Base-by-base conservation (phyloP, 2,888 invertebrate species). In the Ptilodon capucinus region DNA sequence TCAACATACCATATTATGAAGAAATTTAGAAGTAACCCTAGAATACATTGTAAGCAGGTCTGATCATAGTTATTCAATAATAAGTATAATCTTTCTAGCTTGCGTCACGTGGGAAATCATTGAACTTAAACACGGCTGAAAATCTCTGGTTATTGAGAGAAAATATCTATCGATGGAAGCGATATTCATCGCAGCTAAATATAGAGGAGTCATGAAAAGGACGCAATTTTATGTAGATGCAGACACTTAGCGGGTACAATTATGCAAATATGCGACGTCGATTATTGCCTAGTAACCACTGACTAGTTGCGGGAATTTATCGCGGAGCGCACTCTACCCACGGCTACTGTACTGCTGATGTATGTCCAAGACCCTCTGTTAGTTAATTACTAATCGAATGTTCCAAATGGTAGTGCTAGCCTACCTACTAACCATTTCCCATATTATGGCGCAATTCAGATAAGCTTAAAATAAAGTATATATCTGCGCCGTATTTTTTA, bases 201-300 rank as follows among this genome's bases (percentile, higher is more conserved):
- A 82, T 81, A 83, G 78, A 78, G 79, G 76, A 79, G 64, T 73
- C 72, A 71, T 80, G 78, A 86, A 87, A 85, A 85, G 85, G 77
- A 81, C 68, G 83, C 84, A 87, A 86, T 88, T 87, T 88, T 84
- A 89, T 90, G 88, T 81, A 89, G 85, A 89, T 88, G 77, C 71
- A 61, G 76, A 85, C 86, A 84, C 87, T 88, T 86, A 84, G 75
- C 76, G 78, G 68, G 71, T 67, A 84, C 84, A 88, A 88, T 89
- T 89, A 90, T 89, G 89, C 83, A 89, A 90, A 89, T 89, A 79
- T 73, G 70, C 76, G 60, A 76, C 74, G 79, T 79, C 80, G 81
- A 84, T 87, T 86, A 89, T 84, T 84, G 81, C 76, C 79, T 79
- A 81, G 84, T 86, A 86, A 84, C 81, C 76, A 85, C 77, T 68